Evolutionary conservation across 2,888 invertebrate genomes (phyloP), one percentile per base, ranked within the genome.

Genomic region (Merodon equestris): DNA sequence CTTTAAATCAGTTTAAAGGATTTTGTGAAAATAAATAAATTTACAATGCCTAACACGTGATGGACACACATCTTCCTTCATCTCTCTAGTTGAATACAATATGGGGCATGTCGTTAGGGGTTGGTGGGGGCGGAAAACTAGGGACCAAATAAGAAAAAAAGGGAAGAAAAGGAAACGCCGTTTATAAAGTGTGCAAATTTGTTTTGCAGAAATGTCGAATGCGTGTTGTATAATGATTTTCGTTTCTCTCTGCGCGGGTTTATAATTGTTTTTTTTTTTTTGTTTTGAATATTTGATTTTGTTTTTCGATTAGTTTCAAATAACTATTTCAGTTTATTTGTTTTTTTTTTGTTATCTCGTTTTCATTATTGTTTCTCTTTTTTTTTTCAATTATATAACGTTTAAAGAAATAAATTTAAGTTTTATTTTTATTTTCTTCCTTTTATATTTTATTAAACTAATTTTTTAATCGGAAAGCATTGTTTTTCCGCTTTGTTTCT

Each of bases 401-500:
- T 64, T 71, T 64, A 60, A 79, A 74, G 73, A 77, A 77, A 77
- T 73, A 79, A 79, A 73, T 27, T 61, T 77, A 67, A 73, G 75
- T 77, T 56, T 76, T 76, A 64, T 63, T 76, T 82, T 27, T 27
- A 7, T 27, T 27, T 27, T 27, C 27, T 27, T 27, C 7, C 7
- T 7, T 4, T 2, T 27, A 27, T 27, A 27, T 27, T 27, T 27
- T 27, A 27, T 27, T 74, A 77, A 64, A 79, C 75, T 67, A 81
- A 81, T 81, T 27, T 27, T n/a, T 85, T 86, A 88, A 83, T 88
- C 87, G 68, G 87, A 84, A 70, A 87, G 84, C 83, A 87, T 84
- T 54, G 87, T 85, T 82, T 87, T 87, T 83, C 85, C 85, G 79
- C 86, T 86, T 79, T 87, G 86, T 83, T 87, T 87, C 74, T 87